phyloP scores from a whole-genome alignment of 1,140 invertebrate species.

The Drosophila pandora region DNA sequence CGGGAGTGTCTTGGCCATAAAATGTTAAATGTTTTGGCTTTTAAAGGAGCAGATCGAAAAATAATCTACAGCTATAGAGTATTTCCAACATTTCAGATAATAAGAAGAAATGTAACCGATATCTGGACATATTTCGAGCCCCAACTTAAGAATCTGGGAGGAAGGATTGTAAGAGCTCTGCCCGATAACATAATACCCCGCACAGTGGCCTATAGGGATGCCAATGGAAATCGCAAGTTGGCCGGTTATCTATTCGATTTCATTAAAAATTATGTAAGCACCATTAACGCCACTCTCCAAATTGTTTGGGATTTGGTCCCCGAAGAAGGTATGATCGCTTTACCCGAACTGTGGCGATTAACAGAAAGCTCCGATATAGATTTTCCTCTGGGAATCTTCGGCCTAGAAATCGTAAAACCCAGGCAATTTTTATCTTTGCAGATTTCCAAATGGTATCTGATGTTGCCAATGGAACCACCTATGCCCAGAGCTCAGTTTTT shows the following conservation, averaged over 20 bases:
- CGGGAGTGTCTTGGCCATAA: slow-evolving; percentile 22
- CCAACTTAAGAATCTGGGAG: slow-evolving; percentile 44
- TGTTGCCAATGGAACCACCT: slow-evolving; percentile 46
- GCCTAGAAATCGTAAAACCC: neutral
- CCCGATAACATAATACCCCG: slow-evolving; percentile 56
- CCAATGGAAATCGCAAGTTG: slow-evolving; percentile 21
- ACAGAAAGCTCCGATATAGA: slow-evolving; percentile 10
- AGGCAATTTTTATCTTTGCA: slow-evolving; percentile 17
- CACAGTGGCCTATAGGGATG: slow-evolving; percentile 30
- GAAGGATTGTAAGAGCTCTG: slow-evolving; percentile 18
- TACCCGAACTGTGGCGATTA: neutral
- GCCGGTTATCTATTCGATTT: slow-evolving; percentile 43
- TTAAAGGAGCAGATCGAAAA: neutral
- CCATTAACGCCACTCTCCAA: slow-evolving; percentile 38
- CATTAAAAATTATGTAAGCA: slow-evolving; percentile 32
- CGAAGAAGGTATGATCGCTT: neutral
- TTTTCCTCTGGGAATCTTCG: slow-evolving; percentile 24
- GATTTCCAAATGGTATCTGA: slow-evolving; percentile 47
- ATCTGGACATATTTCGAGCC: slow-evolving; percentile 29
- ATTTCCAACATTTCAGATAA: slow-evolving; percentile 36
- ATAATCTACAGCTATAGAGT: slow-evolving; percentile 54
- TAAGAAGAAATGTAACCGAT: slow-evolving; percentile 4
- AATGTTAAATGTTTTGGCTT: slow-evolving; percentile 64
- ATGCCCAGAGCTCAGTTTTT: neutral
- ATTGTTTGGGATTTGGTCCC: slow-evolving; percentile 31